Base-by-base conservation (phyloP, 1,140 invertebrate genomes). In the Yoshiicerus persimilis region DNA sequence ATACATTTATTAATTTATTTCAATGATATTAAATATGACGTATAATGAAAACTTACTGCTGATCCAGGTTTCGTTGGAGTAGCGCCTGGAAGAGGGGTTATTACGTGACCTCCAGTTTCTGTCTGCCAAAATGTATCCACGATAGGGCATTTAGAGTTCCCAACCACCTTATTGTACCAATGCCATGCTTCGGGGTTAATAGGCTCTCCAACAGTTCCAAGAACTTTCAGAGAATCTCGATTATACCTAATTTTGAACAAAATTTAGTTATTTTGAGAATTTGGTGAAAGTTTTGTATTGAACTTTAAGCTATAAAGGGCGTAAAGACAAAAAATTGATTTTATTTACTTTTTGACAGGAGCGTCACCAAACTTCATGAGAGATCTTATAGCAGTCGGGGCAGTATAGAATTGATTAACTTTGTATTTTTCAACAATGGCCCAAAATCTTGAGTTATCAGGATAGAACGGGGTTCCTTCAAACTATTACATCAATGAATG, bases 101-200 rank as follows among this genome's bases (percentile, higher is more conserved):
- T 94, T 1, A 99, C 97, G 93, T 98, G 97, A 2, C 97, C 97
- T 11, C 98, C 98, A 30, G 98, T 99, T 94, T 99, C 98, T 1
- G 99, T 99, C 93, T 99, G 98, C 98, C 98, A 99, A 93, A 98
- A 99, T 1, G 99, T 99, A 91, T 99, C 99, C 0, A 97, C 97
- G 91, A 99, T 97, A 77, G 97, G 97, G 92, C 96, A 97, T 87
- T 94, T 95, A 77, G 95, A 94, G 86, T 95, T 94, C 6, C 98
- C 98, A 2, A 99, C 95, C 6, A 97, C 92, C 89, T 95, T 95
- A 92, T 99, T 96, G 92, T 99, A 99, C 99, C 98, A 99, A 20
- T 97, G 92, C 99, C 99, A 99, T 2, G 98, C 98, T 92, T 99
- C 98, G 0, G 98, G 96, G 93, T 99, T 99, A 77, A 99, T 99